These are phyloP conservation scores for Leptinotarsa tumamoca DNA, from an alignment of 2,888 invertebrate species.

Conservation along the genomic window DNA sequence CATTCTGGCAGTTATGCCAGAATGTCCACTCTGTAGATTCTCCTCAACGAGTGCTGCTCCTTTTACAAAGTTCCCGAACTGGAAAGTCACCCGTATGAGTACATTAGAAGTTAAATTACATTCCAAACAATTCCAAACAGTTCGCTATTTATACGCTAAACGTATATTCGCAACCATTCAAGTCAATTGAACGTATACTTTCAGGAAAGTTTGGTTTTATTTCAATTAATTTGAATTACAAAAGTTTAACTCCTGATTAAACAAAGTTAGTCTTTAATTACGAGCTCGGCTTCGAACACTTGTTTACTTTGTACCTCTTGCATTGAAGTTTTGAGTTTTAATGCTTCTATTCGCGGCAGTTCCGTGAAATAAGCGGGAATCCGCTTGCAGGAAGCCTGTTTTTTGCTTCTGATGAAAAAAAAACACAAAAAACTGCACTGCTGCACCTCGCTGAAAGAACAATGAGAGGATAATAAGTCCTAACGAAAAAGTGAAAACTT, in stretches of 20 bases:
- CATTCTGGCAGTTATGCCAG: too few species aligned
- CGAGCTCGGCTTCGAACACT: slow-evolving; percentile 50
- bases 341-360: slow-evolving; percentile 36
- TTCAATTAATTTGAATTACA: slow-evolving; percentile 55
- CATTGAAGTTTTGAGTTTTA: slow-evolving; percentile 39
- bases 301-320: slow-evolving; percentile 52
- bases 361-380: slow-evolving; percentile 27
- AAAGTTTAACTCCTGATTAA: slow-evolving; percentile 55
- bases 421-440: not conserved
- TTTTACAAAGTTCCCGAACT: too few species aligned
- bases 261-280: slow-evolving; percentile 55
- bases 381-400: slow-evolving; percentile 1
- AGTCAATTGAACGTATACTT: slow-evolving; percentile 47
- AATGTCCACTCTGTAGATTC: too few species aligned
- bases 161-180: slow-evolving; percentile 22
- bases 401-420: not conserved
- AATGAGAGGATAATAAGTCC: too few species aligned
- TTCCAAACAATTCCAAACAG: not conserved
- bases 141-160: not conserved
- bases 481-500: too few species aligned
- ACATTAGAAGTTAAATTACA: not conserved
- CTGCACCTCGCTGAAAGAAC: too few species aligned
- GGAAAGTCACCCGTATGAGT: not conserved
- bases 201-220: slow-evolving; percentile 46
- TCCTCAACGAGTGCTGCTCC: too few species aligned